Conservation (phyloP, 2,113 vertebrate species). For the Spilogale gracilis region DNA sequence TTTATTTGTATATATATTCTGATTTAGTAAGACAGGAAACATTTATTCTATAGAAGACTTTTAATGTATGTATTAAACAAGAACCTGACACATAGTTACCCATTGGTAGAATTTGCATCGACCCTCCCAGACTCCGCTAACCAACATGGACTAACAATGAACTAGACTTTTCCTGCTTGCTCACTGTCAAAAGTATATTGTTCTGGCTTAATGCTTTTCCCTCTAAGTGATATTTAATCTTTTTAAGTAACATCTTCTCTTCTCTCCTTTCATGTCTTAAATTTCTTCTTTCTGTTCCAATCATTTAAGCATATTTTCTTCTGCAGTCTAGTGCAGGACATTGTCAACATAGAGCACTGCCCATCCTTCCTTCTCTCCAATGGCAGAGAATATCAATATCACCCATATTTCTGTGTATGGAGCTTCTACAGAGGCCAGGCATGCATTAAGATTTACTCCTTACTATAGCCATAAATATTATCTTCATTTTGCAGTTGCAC, state of each 20-base stretch:
- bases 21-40: slow-evolving; percentile 42
- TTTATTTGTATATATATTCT: neutral
- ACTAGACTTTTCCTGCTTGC: neutral
- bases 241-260: neutral
- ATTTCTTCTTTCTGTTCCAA: slow-evolving; percentile 22
- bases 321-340: neutral
- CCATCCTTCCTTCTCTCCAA: neutral
- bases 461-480: accelerated
- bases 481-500: neutral
- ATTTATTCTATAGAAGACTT: neutral
- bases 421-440: neutral
- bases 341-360: neutral
- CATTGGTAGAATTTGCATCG: neutral
- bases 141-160: neutral
- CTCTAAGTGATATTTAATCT: neutral
- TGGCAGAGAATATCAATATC: neutral
- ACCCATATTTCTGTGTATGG: neutral
- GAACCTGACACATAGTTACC: neutral
- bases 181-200: neutral
- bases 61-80: neutral
- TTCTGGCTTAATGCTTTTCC: slow-evolving; percentile 25
- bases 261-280: neutral
- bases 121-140: neutral
- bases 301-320: neutral
- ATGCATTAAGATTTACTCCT: neutral